These are phyloP conservation scores for Urocyon cinereoargenteus DNA, from an alignment of 2,797 vertebrate species.

Conservation along the genomic window DNA sequence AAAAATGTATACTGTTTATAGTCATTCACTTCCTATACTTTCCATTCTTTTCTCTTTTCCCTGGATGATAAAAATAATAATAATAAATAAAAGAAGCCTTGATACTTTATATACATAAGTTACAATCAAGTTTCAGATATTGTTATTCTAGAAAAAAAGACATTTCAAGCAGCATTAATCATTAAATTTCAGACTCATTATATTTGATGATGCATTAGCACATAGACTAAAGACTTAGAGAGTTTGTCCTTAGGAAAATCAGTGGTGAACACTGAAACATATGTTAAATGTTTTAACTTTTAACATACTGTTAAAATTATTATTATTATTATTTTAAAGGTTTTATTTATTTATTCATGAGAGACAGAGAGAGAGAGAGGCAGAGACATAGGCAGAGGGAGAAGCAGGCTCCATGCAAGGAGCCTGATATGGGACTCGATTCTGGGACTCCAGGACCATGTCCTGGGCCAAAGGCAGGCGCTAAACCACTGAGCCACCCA, in stretches of 20 bases:
- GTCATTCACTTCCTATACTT: neutral
- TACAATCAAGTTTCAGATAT: neutral
- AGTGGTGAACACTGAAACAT: neutral
- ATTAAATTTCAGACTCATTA: neutral
- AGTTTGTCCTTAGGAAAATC: slow-evolving; percentile 1
- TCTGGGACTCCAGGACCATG: too few species aligned
- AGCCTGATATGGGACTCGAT: too few species aligned
- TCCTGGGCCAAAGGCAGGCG: too few species aligned
- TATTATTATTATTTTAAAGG: too few species aligned
- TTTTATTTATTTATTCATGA: too few species aligned
- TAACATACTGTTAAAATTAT: too few species aligned
- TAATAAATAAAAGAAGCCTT: neutral
- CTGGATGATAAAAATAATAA: neutral
- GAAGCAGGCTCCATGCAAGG: too few species aligned
- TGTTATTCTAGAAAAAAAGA: neutral
- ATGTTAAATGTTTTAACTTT: neutral
- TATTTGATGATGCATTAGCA: neutral
- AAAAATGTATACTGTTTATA: neutral
- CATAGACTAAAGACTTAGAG: neutral
- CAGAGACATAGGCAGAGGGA: too few species aligned
- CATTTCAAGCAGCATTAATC: neutral
- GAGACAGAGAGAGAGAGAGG: too few species aligned
- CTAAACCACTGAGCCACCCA: too few species aligned
- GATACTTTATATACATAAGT: neutral
- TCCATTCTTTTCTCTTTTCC: neutral